These are phyloP conservation scores for Sinocyclocheilus grahami DNA, from an alignment of 2,113 vertebrate genomes.

Conservation along the genomic window DNA sequence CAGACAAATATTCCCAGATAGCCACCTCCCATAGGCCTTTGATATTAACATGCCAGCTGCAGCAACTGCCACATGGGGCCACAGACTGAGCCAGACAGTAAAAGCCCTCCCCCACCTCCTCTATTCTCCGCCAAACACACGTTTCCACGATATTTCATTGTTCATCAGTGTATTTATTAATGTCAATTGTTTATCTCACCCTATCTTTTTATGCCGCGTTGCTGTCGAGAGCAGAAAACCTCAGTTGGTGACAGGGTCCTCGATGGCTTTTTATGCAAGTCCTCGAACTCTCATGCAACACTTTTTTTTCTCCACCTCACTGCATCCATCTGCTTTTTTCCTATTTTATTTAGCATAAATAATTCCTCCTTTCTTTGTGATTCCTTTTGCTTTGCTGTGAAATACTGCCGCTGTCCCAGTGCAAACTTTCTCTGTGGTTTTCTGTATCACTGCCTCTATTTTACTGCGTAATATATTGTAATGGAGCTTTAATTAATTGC, in stretches of 20 bases:
- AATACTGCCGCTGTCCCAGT: conserved; percentile 54
- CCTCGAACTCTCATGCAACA: conserved; percentile 11
- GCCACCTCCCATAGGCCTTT: conserved; percentile 51
- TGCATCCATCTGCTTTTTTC: conserved; percentile 24
- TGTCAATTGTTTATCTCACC: not conserved
- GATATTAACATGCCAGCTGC: conserved; percentile 63
- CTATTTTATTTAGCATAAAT: conserved; percentile 37
- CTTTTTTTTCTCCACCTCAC: not conserved
- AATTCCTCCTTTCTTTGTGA: conserved; percentile 26
- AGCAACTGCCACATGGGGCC: conserved; percentile 55
- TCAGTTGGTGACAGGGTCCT: not conserved
- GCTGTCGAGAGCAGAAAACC: not conserved
- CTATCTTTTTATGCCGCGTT: not conserved
- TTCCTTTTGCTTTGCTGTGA: conserved; percentile 45
- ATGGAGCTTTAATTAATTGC: conserved; percentile 62
- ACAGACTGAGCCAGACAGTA: conserved; percentile 59
- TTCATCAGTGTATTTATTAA: conserved; percentile 29
- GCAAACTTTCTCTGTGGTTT: conserved; percentile 61
- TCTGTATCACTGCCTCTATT: conserved; percentile 58
- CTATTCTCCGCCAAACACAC: conserved; percentile 33
- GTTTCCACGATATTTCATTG: conserved; percentile 4
- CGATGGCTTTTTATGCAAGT: not conserved
- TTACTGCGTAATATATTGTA: conserved; percentile 58
- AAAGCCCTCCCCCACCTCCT: conserved; percentile 43
- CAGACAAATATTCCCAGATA: conserved; percentile 54